phyloP scores from a whole-genome alignment of 2,113 vertebrate genomes.

The Sarotherodon lohbergeri region DNA sequence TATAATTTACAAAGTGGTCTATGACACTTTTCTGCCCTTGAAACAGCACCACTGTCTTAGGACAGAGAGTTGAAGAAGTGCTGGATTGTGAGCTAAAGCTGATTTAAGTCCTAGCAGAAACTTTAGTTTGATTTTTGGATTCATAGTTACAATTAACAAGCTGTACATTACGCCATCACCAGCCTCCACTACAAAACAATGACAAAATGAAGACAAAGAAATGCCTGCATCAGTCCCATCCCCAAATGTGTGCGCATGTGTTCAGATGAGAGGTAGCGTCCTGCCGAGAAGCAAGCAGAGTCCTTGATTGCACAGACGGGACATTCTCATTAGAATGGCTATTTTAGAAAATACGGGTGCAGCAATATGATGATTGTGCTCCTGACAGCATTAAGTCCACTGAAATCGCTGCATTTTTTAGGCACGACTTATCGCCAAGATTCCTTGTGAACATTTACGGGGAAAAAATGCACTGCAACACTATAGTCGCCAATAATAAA shows the following conservation, averaged over 20 bases:
- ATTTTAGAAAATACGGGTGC: not conserved
- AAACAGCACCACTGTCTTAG: not conserved
- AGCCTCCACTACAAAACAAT: not conserved
- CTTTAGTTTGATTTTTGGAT: not conserved
- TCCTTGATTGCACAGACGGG: not conserved
- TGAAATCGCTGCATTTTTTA: not conserved
- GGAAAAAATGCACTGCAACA: not conserved
- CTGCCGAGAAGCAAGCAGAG: not conserved
- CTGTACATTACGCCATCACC: not conserved
- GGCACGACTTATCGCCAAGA: not conserved
- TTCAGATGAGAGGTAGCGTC: not conserved
- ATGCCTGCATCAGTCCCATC: not conserved
- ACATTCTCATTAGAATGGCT: not conserved
- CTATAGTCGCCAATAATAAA: not conserved
- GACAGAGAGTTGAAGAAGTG: not conserved
- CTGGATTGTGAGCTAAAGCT: not conserved
- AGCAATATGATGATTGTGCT: not conserved
- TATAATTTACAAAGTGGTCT: not conserved
- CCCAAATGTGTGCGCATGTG: not conserved
- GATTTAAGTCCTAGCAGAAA: not conserved
- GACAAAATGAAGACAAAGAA: not conserved
- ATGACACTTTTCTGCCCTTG: not conserved
- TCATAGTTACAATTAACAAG: not conserved
- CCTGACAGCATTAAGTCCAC: not conserved
- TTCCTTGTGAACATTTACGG: not conserved